Evolutionary conservation across 2,113 vertebrate species (phyloP).

Genomic region (Gambusia affinis): DNA sequence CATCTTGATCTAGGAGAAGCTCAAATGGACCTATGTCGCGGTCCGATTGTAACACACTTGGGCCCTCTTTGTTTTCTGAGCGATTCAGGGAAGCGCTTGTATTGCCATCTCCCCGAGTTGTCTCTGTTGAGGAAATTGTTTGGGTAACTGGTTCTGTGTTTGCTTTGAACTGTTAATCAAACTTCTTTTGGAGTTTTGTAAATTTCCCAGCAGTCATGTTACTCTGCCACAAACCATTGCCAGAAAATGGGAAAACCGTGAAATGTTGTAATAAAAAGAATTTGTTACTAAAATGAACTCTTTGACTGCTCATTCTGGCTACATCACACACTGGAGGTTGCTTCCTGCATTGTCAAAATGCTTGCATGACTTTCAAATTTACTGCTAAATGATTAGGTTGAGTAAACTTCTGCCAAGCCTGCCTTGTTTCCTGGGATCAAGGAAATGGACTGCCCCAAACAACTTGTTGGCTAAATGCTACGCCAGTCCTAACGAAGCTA

Average conservation of each 20-base stretch:
- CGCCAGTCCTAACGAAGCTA: not conserved
- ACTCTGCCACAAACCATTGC: slow-evolving; percentile 78
- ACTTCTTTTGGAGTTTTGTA: slow-evolving; percentile 61
- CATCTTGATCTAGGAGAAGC: slow-evolving; percentile 68
- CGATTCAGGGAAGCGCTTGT: slow-evolving; percentile 48
- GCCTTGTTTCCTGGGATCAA: not conserved
- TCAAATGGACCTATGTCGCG: slow-evolving; percentile 55
- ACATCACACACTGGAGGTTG: not conserved
- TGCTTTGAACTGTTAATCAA: slow-evolving; percentile 65
- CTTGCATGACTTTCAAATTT: too few relatives aligned
- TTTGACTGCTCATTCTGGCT: slow-evolving; percentile 15
- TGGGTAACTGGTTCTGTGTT: slow-evolving; percentile 60
- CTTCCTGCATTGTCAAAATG: too few relatives aligned
- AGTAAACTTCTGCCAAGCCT: not conserved
- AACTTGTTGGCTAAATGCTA: not conserved
- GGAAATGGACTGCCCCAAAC: not conserved
- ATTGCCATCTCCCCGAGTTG: slow-evolving; percentile 56
- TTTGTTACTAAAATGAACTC: slow-evolving; percentile 75
- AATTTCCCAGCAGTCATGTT: slow-evolving; percentile 72
- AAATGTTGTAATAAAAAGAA: slow-evolving; percentile 83
- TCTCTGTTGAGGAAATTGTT: slow-evolving; percentile 49
- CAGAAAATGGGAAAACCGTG: slow-evolving; percentile 76
- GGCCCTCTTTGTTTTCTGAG: slow-evolving; percentile 39
- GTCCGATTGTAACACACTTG: slow-evolving; percentile 48
- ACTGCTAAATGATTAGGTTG: not conserved